Conservation (phyloP, 2,113 vertebrate genomes). For the Siniperca chuatsi region DNA sequence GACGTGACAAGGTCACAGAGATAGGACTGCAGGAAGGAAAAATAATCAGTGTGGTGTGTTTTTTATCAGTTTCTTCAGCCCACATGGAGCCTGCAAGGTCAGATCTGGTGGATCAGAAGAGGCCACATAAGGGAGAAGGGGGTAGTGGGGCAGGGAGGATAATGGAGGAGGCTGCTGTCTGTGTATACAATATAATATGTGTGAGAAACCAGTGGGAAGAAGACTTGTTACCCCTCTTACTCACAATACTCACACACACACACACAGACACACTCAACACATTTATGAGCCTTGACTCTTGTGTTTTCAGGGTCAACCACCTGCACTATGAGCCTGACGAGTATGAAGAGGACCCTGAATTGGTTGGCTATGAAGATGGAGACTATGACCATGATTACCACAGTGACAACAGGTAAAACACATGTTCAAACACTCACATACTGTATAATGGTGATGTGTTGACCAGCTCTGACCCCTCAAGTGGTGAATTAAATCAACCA, state of each 20-base stretch:
- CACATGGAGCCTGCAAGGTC: constrained; percentile 32
- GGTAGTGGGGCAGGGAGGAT: constrained; percentile 28
- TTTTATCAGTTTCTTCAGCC: constrained; percentile 3
- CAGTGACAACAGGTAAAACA: constrained; percentile 73
- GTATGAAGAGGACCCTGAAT: constrained; percentile 58
- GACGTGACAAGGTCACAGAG: constrained; percentile 33
- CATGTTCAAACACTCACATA: not conserved
- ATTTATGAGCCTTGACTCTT: not conserved
- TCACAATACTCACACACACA: not conserved
- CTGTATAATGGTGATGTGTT: not conserved
- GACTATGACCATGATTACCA: constrained; percentile 67
- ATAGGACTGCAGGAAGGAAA: constrained; percentile 10
- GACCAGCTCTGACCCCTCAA: constrained; percentile 1
- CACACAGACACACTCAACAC: not conserved
- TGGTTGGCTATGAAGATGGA: constrained; percentile 70
- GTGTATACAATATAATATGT: constrained; percentile 31
- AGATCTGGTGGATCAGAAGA: constrained; percentile 39
- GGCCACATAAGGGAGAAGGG: constrained; percentile 25
- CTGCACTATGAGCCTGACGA: constrained; percentile 65
- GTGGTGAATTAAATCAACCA: constrained; percentile 27
- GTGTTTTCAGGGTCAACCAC: constrained; percentile 73
- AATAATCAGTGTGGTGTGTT: constrained; percentile 26
- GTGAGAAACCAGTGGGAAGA: constrained; percentile 44
- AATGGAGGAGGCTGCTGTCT: constrained; percentile 52
- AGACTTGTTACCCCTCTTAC: not conserved